Percentiles rank a stretch among this genome's conserved stretches.
Evolutionary conservation across 1,140 invertebrate genomes (phyloP).

Genomic region (Anoplophora glabripennis): DNA sequence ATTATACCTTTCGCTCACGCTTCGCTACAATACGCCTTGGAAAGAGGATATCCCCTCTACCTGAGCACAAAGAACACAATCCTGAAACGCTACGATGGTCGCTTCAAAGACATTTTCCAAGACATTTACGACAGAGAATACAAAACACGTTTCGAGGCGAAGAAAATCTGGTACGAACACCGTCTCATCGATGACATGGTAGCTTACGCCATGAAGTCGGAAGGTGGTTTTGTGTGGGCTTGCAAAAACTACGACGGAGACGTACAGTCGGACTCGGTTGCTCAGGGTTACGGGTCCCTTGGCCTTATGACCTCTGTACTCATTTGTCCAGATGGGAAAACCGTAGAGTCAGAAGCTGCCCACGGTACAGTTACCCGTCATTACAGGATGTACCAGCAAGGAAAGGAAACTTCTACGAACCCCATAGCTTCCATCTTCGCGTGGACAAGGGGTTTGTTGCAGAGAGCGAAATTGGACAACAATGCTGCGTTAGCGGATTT

Average conservation of each 20-base stretch:
- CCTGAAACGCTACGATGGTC: slow-evolving; percentile 95
- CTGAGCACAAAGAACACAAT: slow-evolving; percentile 99
- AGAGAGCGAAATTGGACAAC: slow-evolving; percentile 86
- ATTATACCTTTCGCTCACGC: slow-evolving; percentile 90
- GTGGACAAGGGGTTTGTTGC: slow-evolving; percentile 86
- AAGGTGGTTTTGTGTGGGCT: slow-evolving; percentile 98
- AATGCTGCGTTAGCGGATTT: slow-evolving; percentile 77
- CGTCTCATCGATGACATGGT: slow-evolving; percentile 99
- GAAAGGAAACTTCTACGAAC: slow-evolving; percentile 97
- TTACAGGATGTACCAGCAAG: slow-evolving; percentile 90
- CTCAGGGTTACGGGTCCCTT: slow-evolving; percentile 90
- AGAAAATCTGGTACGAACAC: slow-evolving; percentile 95
- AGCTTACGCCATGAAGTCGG: slow-evolving; percentile 95
- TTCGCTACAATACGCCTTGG: slow-evolving; percentile 87
- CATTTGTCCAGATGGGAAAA: slow-evolving; percentile 93
- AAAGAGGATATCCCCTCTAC: slow-evolving; percentile 85
- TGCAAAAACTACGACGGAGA: slow-evolving; percentile 99
- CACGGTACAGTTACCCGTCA: slow-evolving; percentile 97
- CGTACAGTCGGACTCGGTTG: slow-evolving; percentile 98
- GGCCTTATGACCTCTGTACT: slow-evolving; percentile 96
- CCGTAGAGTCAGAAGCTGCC: slow-evolving; percentile 95
- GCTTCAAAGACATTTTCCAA: slow-evolving; percentile 99
- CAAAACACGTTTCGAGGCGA: slow-evolving; percentile 79
- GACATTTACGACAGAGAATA: slow-evolving; percentile 94
- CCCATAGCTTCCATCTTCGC: slow-evolving; percentile 99